Percentiles rank a stretch among this genome's conserved stretches.
Evolutionary conservation across 2,797 vertebrate species (phyloP).

Genomic region (Scolopax rusticola): DNA sequence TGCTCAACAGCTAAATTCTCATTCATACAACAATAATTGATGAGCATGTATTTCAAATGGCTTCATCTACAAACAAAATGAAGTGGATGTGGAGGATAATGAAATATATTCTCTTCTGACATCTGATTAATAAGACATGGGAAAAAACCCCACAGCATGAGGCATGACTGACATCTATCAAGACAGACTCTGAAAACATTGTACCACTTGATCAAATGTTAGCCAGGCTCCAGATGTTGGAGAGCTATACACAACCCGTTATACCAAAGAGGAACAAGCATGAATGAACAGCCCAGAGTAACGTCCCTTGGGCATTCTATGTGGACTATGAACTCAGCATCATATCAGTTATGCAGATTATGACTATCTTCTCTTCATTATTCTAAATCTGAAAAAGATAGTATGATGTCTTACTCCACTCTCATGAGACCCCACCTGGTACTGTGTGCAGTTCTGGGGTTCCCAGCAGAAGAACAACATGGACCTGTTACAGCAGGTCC

Average conservation of each 20-base stretch:
- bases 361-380: not conserved
- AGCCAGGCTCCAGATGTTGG: not conserved
- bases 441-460: not conserved
- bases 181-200: not conserved
- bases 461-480: not conserved
- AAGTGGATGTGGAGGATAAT: not conserved
- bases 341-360: not conserved
- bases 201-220: not conserved
- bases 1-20: not conserved
- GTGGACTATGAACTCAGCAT: not conserved
- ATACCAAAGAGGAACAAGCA: not conserved
- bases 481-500: not conserved
- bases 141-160: not conserved
- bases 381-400: not conserved
- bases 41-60: not conserved
- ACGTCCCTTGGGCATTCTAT: not conserved
- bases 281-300: not conserved
- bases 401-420: not conserved
- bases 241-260: not conserved
- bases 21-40: not conserved
- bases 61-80: not conserved
- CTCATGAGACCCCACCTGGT: not conserved
- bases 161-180: not conserved
- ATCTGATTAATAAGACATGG: not conserved
- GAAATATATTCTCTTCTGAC: not conserved